Evolutionary conservation across 2,888 invertebrate species (phyloP).

Genomic region (Diplazon laetatorius): DNA sequence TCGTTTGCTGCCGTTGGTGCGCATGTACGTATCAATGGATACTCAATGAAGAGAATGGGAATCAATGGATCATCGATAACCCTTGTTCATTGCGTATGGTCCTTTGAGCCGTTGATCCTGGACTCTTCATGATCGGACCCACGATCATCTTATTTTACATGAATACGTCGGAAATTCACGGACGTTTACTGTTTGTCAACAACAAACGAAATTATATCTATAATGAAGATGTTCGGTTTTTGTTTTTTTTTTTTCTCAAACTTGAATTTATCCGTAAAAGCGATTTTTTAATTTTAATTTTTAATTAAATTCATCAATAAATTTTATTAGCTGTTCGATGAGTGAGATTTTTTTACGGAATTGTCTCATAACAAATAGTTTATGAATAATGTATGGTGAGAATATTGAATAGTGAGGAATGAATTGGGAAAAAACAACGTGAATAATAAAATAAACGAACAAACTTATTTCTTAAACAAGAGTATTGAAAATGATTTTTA

Average conservation of each 20-base stretch:
- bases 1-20: conserved; percentile 40
- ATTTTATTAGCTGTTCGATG: not conserved
- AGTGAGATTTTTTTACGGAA: not conserved
- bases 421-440: too few relatives aligned
- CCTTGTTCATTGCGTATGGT: conserved; percentile 36
- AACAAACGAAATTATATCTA: not conserved
- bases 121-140: conserved; percentile 31
- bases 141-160: conserved; percentile 28
- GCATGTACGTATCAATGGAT: conserved; percentile 49
- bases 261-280: too few relatives aligned
- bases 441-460: too few relatives aligned
- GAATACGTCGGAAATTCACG: conserved; percentile 3
- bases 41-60: conserved; percentile 56
- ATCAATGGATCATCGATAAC: conserved; percentile 62
- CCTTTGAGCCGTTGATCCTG: conserved; percentile 18
- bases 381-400: too few relatives aligned
- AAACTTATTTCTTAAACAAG: too few relatives aligned
- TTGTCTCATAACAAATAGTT: not conserved
- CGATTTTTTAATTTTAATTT: too few relatives aligned
- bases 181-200: not conserved
- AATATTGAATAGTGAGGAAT: too few relatives aligned
- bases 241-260: too few relatives aligned
- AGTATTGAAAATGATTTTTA: too few relatives aligned
- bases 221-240: not conserved
- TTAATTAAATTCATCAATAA: not conserved